Evolutionary conservation across 2,113 vertebrate species (phyloP).

Genomic region (Furnarius figulus): DNA sequence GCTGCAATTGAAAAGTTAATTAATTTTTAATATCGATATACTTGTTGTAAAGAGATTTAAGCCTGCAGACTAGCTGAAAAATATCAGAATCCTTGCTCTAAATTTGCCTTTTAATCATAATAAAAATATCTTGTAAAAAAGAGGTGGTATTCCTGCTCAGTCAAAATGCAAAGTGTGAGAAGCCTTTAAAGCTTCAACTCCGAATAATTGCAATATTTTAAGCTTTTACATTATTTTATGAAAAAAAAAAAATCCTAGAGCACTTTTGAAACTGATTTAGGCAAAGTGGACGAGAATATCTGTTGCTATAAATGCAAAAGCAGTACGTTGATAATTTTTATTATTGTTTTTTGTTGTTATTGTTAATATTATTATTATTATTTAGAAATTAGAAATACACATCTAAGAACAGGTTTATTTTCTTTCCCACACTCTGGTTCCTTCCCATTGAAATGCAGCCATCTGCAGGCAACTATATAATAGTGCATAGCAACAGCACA

Average conservation of each 20-base stretch:
- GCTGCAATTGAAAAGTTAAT: neutral
- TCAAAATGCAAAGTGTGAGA: neutral
- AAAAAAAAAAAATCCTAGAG: neutral
- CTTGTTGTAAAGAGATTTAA: neutral
- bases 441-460: conserved; percentile 44
- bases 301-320: neutral
- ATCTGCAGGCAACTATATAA: conserved; percentile 48
- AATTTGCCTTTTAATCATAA: neutral
- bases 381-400: neutral
- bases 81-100: neutral
- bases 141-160: neutral
- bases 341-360: neutral
- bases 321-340: neutral
- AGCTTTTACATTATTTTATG: neutral
- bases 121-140: neutral
- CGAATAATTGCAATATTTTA: neutral
- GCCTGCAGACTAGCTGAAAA: neutral
- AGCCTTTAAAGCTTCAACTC: neutral
- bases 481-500: neutral
- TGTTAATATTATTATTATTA: neutral
- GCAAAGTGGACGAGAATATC: neutral
- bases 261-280: neutral
- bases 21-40: neutral
- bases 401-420: neutral
- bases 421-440: neutral